Conservation (phyloP, 2,113 vertebrate genomes). For the Tyto alba region DNA sequence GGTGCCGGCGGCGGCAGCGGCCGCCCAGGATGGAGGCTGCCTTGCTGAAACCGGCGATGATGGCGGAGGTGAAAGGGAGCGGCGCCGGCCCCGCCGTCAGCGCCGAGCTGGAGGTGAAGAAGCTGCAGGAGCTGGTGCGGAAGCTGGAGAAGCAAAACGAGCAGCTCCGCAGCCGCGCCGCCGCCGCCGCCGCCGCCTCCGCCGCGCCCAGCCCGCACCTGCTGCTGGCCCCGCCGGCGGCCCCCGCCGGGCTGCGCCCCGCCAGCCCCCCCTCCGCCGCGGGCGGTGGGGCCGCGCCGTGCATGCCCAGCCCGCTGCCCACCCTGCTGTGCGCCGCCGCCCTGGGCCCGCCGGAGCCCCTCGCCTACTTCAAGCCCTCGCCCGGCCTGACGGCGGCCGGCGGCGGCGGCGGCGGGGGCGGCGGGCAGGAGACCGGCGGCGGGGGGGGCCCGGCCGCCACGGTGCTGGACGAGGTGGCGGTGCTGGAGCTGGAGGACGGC, state of each 20-base stretch:
- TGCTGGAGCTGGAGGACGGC: conserved; percentile 81
- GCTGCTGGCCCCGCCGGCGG: neutral
- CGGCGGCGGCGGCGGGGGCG: conserved; percentile 1
- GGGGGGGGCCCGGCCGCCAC: conserved; percentile 38
- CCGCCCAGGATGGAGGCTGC: conserved; percentile 74
- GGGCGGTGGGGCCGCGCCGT: conserved; percentile 24
- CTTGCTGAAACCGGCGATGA: conserved; percentile 68
- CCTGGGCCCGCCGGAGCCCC: conserved; percentile 68
- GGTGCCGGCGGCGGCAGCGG: too few species aligned
- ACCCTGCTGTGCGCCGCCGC: conserved; percentile 67
- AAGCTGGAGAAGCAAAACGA: conserved; percentile 93
- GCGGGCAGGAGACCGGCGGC: conserved; percentile 13
- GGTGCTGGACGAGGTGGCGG: conserved; percentile 86
- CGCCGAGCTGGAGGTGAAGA: conserved; percentile 93
- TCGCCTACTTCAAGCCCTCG: conserved; percentile 80
- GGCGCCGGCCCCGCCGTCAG: conserved; percentile 70
- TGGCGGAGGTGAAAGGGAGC: conserved; percentile 81
- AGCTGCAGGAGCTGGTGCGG: conserved; percentile 92
- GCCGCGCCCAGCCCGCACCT: conserved; percentile 58
- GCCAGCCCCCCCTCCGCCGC: conserved; percentile 3
- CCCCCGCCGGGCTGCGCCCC: conserved; percentile 58
- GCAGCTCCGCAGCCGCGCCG: conserved; percentile 84
- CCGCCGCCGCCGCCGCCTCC: conserved; percentile 68
- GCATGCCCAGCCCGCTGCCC: conserved; percentile 70
- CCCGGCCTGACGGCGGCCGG: conserved; percentile 41